Evolutionary conservation across 2,888 invertebrate genomes (phyloP), one percentile per base, ranked within the genome.

Genomic region (Amiota minor): DNA sequence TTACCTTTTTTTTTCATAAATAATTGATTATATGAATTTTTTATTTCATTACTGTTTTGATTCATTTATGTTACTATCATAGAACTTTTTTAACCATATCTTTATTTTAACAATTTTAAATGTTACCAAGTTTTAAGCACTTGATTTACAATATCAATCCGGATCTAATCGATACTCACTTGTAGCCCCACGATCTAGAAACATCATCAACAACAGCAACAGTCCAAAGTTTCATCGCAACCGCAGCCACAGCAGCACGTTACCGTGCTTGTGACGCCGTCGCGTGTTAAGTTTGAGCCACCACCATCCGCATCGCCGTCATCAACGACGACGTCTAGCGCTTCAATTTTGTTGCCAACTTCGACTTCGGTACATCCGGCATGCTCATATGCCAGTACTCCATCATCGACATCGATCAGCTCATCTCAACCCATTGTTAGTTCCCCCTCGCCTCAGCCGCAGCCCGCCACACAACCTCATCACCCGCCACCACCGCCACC

Each of bases 221-320:
- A 81, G 6, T 77, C 80, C 65, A 84, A 85, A 80, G 81, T 80
- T 62, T 73, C 80, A 71, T 81, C 84, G 67, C 86, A 84, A 80
- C 88, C 85, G 85, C 86, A 89, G 70, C 88, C 85, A 85, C 86
- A 89, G 67, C 88, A 89, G 68, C 90, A 90, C 80, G 90, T 90
- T 55, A 90, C 91, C 59, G 91, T 92, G 74, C 87, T 92, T 70
- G 90, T 91, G 76, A 91, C 91, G 72, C 91, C 92, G 35, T 89
- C 91, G 70, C 90, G 91, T 75, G 88, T 90, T 73, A 90, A 90
- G 81, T 87, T 88, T 76, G 90, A 89, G 84, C 88, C 87, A 61
- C 86, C 86, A 73, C 80, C 85, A 59, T 82, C 87, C 47, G 74
- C 83, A 47, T 84, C 87, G 71, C 80, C 87, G 72, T 80, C 86